Conservation (phyloP, 2,113 vertebrate genomes). For the Nestor notabilis region DNA sequence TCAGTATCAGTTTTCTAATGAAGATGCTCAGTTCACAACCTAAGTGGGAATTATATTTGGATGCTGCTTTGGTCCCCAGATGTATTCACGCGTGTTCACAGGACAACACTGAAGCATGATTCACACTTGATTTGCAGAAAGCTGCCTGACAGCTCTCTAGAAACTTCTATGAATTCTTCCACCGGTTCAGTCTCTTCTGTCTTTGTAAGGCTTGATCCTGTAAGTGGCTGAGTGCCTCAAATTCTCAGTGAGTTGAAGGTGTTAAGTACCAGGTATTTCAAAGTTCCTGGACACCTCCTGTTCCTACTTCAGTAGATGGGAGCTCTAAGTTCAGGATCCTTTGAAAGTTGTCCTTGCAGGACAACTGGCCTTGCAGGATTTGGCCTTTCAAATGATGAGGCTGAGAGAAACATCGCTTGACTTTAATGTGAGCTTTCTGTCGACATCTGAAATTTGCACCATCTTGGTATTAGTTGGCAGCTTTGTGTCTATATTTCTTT, state of each 20-base stretch:
- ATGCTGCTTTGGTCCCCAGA: conserved; percentile 9
- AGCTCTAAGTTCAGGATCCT: conserved; percentile 8
- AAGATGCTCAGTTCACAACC: background rate
- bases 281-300: background rate
- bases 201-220: conserved; percentile 44
- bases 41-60: background rate
- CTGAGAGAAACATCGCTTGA: conserved; percentile 15
- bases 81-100: background rate
- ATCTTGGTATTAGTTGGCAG: conserved; percentile 57
- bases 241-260: background rate
- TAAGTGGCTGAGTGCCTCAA: conserved; percentile 39
- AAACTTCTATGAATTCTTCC: conserved; percentile 27
- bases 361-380: background rate
- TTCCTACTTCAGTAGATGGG: background rate
- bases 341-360: background rate
- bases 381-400: background rate
- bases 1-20: background rate
- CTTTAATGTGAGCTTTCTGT: conserved; percentile 45
- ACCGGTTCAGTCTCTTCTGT: conserved; percentile 34
- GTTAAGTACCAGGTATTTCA: conserved; percentile 17
- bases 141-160: conserved; percentile 27
- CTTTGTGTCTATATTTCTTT: conserved; percentile 44
- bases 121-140: conserved; percentile 39
- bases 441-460: conserved; percentile 52
- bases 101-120: background rate